phyloP scores from a whole-genome alignment of 2,113 vertebrate species.

The Apeltes quadracus region DNA sequence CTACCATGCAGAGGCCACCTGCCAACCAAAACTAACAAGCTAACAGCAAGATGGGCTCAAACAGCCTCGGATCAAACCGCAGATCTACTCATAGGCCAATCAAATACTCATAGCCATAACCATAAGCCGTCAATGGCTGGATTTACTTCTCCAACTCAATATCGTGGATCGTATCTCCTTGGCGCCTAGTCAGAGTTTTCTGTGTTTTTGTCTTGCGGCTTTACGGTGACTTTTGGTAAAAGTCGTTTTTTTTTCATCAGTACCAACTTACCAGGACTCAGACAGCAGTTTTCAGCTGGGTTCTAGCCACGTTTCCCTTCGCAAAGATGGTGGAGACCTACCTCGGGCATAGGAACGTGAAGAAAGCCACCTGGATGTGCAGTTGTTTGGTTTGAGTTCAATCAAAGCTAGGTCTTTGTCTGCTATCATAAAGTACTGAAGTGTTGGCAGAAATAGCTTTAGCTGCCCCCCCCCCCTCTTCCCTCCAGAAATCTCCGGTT shows the following conservation, averaged over 20 bases:
- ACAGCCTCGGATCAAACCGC: too few relatives aligned
- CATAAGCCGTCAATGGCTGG: neutral
- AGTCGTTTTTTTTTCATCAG: too few relatives aligned
- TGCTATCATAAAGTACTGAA: neutral
- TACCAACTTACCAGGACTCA: too few relatives aligned
- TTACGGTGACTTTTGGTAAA: too few relatives aligned
- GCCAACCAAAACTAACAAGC: neutral
- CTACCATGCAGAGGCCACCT: neutral
- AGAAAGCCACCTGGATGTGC: slow-evolving; percentile 7
- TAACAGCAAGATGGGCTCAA: too few relatives aligned
- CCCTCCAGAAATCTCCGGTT: slow-evolving; percentile 35
- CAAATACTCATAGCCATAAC: neutral
- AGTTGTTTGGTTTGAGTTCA: slow-evolving; percentile 2
- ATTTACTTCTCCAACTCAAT: neutral
- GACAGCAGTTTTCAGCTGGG: neutral
- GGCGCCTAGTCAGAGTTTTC: too few relatives aligned
- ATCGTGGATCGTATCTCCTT: neutral
- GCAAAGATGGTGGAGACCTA: neutral
- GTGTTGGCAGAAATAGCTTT: slow-evolving; percentile 13
- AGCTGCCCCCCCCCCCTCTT: neutral
- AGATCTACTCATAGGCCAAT: neutral
- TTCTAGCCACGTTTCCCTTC: too few relatives aligned
- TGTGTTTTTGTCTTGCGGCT: too few relatives aligned
- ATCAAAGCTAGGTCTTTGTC: neutral
- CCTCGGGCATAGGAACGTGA: neutral